These are phyloP conservation scores for Microctenopoma steveboyesi DNA, from an alignment of 2,797 vertebrate genomes.

Conservation along the genomic window DNA sequence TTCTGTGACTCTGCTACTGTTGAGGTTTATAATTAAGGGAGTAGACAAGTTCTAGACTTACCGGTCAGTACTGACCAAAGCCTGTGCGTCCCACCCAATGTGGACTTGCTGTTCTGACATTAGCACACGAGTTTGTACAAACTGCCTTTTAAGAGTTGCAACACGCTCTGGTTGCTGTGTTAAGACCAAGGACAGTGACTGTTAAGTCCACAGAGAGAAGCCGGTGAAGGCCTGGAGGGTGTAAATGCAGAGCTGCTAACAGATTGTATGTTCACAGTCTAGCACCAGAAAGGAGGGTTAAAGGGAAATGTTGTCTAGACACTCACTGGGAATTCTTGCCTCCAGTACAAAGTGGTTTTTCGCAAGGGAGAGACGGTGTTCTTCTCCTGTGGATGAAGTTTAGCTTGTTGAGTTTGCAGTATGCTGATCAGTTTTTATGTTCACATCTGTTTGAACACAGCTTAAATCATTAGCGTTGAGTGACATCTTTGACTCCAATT, in stretches of 20 bases:
- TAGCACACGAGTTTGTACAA: constrained; percentile 65
- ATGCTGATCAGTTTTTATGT: background rate
- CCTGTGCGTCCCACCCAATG: background rate
- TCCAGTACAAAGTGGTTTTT: constrained; percentile 25
- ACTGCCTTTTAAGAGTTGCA: constrained; percentile 76
- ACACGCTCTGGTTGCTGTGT: constrained; percentile 55
- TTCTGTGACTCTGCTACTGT: background rate
- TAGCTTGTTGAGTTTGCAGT: background rate
- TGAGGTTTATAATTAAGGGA: constrained; percentile 10
- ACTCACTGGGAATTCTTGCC: constrained; percentile 27
- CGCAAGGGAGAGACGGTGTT: background rate
- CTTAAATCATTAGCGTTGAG: constrained; percentile 4
- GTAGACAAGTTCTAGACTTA: constrained; percentile 7
- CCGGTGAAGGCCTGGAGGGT: constrained; percentile 49
- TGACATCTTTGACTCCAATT: background rate
- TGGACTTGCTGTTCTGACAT: constrained; percentile 45
- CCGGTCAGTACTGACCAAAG: background rate
- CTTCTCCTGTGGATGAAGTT: constrained; percentile 9
- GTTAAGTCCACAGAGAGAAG: constrained; percentile 65
- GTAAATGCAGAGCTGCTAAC: constrained; percentile 78
- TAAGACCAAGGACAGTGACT: constrained; percentile 71
- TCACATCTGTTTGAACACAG: constrained; percentile 6
- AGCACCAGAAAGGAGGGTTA: constrained; percentile 60
- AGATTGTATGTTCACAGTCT: constrained; percentile 70
- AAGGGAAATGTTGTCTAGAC: constrained; percentile 48